Evolutionary conservation across 1,140 invertebrate species (phyloP).

Genomic region (Euwallacea similis): DNA sequence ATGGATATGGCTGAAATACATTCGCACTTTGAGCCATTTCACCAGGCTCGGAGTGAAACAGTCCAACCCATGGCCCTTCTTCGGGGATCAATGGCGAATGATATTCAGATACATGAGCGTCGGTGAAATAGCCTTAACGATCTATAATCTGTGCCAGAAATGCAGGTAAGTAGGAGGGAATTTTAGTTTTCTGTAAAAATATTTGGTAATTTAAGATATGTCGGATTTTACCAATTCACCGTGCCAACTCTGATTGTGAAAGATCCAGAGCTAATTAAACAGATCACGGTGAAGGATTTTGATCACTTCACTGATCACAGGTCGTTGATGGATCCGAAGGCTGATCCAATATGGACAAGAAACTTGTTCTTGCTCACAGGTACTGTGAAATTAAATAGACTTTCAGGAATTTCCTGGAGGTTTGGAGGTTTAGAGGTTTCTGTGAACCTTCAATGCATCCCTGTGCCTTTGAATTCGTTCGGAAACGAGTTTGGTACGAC

Average conservation of each 20-base stretch:
- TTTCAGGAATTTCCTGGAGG: neutral
- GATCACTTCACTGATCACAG: conserved; percentile 56
- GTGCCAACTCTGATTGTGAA: conserved; percentile 52
- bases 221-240: conserved; percentile 55
- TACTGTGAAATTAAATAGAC: conserved; percentile 27
- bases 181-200: neutral
- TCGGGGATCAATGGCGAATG: conserved; percentile 46
- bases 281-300: conserved; percentile 58
- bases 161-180: conserved; percentile 29
- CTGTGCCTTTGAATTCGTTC: too few species aligned
- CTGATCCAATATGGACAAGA: conserved; percentile 58
- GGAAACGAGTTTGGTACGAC: too few species aligned
- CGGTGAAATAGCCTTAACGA: conserved; percentile 13
- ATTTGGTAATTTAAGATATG: conserved; percentile 42
- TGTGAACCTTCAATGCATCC: too few species aligned
- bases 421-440: too few species aligned
- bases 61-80: conserved; percentile 48
- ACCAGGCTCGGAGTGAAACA: conserved; percentile 52
- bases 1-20: conserved; percentile 19
- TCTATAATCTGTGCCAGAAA: conserved; percentile 32
- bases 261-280: conserved; percentile 57
- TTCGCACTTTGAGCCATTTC: conserved; percentile 53
- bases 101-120: conserved; percentile 22
- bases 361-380: conserved; percentile 59
- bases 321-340: conserved; percentile 53